Evolutionary conservation across 2,113 vertebrate species (phyloP), one percentile per base, ranked within the genome.

Genomic region (Phrynocephalus versicolor): DNA sequence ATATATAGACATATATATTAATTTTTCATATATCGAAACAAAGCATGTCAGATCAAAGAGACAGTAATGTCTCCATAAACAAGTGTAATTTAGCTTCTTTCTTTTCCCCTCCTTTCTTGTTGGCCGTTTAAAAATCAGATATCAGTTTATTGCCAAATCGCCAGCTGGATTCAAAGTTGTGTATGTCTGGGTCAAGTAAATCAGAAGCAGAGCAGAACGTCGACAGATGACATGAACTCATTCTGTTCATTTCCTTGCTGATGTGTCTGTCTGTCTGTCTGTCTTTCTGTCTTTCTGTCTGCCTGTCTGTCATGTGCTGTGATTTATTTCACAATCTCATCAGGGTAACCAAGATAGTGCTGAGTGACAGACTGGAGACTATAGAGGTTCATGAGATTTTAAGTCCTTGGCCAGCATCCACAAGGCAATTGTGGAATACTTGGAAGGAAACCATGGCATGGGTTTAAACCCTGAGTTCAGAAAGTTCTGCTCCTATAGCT

Each of bases 1-100:
- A 87, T 90, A 87, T 18, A 2, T 64, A 19, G 18, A 62, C 21
- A 62, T 62, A 62, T 62, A 62, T 62, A 62, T 62, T 21, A 21
- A 62, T 62, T 21, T 21, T 81, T 35, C 55, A 21, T 88, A 94
- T 92, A 95, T 92, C 92, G 89, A 94, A 93, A 91, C 87, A 89
- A 91, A 95, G 91, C 92, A 93, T 91, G 93, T 93, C 92, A 95
- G 91, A 94, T 94, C 93, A 94, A 95, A 94, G 94, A 92, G 94
- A 95, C 92, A 73, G 85, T 93, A 93, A 93, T 93, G 93, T 94
- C 94, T 93, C 91, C 93, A 94, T 95, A 94, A 94, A 94, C 93
- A 94, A 94, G 89, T 92, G 92, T 87, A 93, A 94, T 94, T 93
- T 94, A 94, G 90, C 91, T 94, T 92, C 87, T 73, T 60, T 80